Base-by-base conservation (phyloP, 2,888 invertebrate genomes). In the Lycaena phlaeas region DNA sequence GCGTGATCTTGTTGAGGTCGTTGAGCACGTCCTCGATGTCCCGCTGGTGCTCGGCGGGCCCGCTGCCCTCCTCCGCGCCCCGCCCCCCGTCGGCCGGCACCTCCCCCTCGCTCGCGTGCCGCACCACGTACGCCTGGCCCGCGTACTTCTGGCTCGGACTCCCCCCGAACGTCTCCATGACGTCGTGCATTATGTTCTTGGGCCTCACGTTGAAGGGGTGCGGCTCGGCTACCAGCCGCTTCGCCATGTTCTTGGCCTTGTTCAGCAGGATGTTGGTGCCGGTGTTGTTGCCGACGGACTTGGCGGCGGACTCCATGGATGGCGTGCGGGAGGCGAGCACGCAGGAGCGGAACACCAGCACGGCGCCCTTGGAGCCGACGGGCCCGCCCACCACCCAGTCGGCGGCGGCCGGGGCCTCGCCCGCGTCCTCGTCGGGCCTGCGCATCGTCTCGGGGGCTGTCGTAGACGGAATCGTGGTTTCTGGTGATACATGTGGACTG, bases 341-440 rank as follows among this genome's bases (percentile, higher is more conserved):
- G 49, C 87, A 87, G 55, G 90, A 90, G 53, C 89, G 81, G 70
- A 92, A 92, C 36, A 91, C 85, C 40, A 92, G 77, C 36, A 90
- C 87, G 2, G 90, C 86, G 40, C 86, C 88, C 42, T 87, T 88
- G 1, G 89, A 86, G 12, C 91, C 91, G 49, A 88, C 54, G 17
- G 76, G 81, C 11, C 88, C 88, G 40, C 88, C 88, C 22, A 87
- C 82, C 40, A 88, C 64, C 88, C 88, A 88, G 57, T 82, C 84
- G 6, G 73, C 50, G 26, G 81, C 41, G 41, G 68, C 70, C 2
- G 68, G n/a, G n/a, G n/a, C 77, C 15, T 77, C 75, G 36, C 62
- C 64, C 38, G 71, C 67, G 27, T 69, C 68, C 30, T 64, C 68
- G 11, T 46, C 46, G 41, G 70, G n/a, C n/a, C n/a, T n/a, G n/a